Conservation (phyloP, 2,888 invertebrate species). For the Dolichopus griseipennis region DNA sequence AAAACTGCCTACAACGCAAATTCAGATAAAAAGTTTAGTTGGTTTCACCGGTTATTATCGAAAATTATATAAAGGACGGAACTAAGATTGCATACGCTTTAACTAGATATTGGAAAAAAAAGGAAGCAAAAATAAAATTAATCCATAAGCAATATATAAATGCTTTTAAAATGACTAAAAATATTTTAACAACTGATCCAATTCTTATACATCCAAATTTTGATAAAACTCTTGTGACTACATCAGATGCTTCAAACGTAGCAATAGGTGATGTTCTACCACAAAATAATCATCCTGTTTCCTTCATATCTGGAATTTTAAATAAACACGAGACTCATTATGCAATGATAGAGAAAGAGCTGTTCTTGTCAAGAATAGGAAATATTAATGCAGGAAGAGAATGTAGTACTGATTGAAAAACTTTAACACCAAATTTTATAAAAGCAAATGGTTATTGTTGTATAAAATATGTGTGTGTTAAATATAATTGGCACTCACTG, state of each 20-base stretch:
- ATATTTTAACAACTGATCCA: constrained; percentile 7
- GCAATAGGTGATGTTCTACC: constrained; percentile 26
- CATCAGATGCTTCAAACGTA: constrained; percentile 28
- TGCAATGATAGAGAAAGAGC: too few species aligned
- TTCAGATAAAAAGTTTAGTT: not conserved
- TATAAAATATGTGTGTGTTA: too few species aligned
- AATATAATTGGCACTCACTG: too few species aligned
- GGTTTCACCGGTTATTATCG: not conserved
- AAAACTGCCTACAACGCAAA: too few species aligned
- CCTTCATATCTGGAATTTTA: constrained; percentile 16
- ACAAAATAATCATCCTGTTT: constrained; percentile 16
- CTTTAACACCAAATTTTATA: too few species aligned
- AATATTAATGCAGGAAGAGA: too few species aligned
- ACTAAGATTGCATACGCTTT: not conserved
- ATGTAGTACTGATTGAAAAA: too few species aligned
- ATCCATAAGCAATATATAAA: too few species aligned
- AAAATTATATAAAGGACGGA: not conserved
- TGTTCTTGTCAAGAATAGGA: too few species aligned
- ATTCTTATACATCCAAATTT: constrained; percentile 25
- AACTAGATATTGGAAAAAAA: too few species aligned
- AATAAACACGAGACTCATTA: constrained; percentile 16
- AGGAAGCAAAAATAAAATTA: too few species aligned
- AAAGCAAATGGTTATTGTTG: too few species aligned
- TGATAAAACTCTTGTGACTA: constrained; percentile 26
- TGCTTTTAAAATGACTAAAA: not conserved